Evolutionary conservation across 2,113 vertebrate species (phyloP).

Genomic region (Scortum barcoo): DNA sequence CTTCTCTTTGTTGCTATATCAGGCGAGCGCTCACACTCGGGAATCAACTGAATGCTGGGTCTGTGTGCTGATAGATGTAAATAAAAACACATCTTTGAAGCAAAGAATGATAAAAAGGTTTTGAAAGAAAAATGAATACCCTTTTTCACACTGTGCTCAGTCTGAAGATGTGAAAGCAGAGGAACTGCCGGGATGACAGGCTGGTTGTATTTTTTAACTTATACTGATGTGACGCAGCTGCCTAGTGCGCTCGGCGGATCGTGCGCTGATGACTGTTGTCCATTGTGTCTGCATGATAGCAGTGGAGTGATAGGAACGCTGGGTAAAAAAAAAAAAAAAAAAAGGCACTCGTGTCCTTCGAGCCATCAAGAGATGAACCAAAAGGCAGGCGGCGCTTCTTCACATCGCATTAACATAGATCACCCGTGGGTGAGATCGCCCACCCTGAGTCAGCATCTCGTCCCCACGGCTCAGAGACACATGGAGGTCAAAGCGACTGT

Average conservation of each 20-base stretch:
- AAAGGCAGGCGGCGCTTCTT: constrained; percentile 60
- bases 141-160: constrained; percentile 37
- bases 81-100: constrained; percentile 78
- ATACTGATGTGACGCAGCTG: constrained; percentile 59
- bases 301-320: constrained; percentile 25
- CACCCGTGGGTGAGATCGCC: constrained; percentile 64
- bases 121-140: constrained; percentile 25
- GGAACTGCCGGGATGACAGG: constrained; percentile 47
- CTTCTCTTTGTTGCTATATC: constrained; percentile 75
- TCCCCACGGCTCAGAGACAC: constrained; percentile 61
- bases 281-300: constrained; percentile 36
- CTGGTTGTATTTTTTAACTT: constrained; percentile 60
- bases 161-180: constrained; percentile 50
- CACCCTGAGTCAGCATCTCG: constrained; percentile 78
- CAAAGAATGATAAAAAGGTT: constrained; percentile 56
- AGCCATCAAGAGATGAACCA: constrained; percentile 46
- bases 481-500: constrained; percentile 67
- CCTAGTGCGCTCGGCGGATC: constrained; percentile 28
- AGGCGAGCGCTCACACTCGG: constrained; percentile 54
- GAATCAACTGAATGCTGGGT: constrained; percentile 53
- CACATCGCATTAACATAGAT: constrained; percentile 77
- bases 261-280: constrained; percentile 44
- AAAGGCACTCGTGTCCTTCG: constrained; percentile 64
- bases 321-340: neutral
- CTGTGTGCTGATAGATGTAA: constrained; percentile 66